A percentile compares a stretch with the other conserved stretches of the same genome.
These are phyloP conservation scores for Benthosema pterotum DNA, from an alignment of 2,797 vertebrate genomes.

Conservation along the genomic window DNA sequence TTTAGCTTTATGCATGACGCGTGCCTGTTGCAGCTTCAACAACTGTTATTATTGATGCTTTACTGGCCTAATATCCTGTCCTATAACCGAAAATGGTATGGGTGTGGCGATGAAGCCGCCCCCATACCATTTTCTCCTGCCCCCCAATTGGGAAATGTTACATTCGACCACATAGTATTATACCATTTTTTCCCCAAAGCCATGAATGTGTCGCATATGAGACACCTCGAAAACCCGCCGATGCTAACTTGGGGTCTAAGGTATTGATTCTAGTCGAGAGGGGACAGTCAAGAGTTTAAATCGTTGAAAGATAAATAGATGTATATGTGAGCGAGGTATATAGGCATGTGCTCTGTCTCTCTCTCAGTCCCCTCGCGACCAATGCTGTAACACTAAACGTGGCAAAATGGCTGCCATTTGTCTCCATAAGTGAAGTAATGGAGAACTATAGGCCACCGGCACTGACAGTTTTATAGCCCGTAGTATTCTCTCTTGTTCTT, in stretches of 20 bases:
- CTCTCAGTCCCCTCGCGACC: slow-evolving; percentile 19
- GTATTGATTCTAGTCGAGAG: neutral
- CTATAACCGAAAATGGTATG: too few species aligned
- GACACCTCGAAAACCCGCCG: too few species aligned
- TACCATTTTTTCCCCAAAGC: too few species aligned
- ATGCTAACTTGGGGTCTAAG: neutral
- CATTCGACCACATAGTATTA: too few species aligned
- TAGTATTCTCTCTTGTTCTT: slow-evolving; percentile 39
- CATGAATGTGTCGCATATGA: too few species aligned
- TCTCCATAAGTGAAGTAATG: slow-evolving; percentile 54
- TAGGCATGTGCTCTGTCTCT: slow-evolving; percentile 27
- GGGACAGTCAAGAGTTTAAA: neutral
- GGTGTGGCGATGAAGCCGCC: too few species aligned
- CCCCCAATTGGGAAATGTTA: too few species aligned
- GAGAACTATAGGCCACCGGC: slow-evolving; percentile 14
- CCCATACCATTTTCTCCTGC: too few species aligned
- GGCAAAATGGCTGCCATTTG: slow-evolving; percentile 52
- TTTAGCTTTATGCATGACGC: too few species aligned
- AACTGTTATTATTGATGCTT: too few species aligned
- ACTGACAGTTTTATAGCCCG: slow-evolving; percentile 48
- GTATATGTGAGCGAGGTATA: slow-evolving; percentile 40
- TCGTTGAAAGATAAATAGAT: slow-evolving; percentile 34
- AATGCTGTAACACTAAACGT: slow-evolving; percentile 49
- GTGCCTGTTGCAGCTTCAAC: too few species aligned
- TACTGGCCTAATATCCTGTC: too few species aligned